These are phyloP conservation scores for Aplodontia rufa DNA, from an alignment of 2,113 vertebrate species.

Conservation along the genomic window DNA sequence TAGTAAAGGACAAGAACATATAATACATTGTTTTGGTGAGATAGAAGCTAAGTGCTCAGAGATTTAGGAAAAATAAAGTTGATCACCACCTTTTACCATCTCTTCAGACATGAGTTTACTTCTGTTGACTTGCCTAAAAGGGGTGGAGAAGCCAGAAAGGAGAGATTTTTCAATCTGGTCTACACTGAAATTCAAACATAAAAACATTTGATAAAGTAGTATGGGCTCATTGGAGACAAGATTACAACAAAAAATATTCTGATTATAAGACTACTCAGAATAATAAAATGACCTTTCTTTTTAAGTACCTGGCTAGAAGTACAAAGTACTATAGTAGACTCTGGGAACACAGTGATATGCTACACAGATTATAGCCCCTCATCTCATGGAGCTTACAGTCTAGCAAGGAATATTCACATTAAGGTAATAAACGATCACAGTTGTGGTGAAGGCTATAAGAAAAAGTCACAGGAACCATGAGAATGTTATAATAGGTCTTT, in stretches of 20 bases:
- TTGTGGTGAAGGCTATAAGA: not conserved
- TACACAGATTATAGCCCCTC: not conserved
- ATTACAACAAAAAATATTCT: conserved; percentile 32
- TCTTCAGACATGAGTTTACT: not conserved
- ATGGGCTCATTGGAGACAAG: not conserved
- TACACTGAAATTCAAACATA: not conserved
- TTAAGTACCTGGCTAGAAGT: not conserved
- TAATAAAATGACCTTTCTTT: not conserved
- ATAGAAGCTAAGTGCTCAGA: not conserved
- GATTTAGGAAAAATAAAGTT: not conserved
- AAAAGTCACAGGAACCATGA: conserved; percentile 43
- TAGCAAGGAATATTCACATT: conserved; percentile 10
- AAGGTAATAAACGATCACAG: not conserved
- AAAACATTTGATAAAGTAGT: conserved; percentile 11
- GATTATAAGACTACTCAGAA: conserved; percentile 20
- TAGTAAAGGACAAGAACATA: not conserved
- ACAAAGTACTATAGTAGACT: not conserved
- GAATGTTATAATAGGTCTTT: conserved; percentile 39
- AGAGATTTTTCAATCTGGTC: conserved; percentile 40
- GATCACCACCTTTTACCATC: not conserved
- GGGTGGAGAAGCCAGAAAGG: not conserved
- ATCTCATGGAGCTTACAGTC: not conserved
- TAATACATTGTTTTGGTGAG: not conserved
- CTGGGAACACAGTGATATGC: not conserved
- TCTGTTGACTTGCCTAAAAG: conserved; percentile 29